These are phyloP conservation scores for Eidolon dupreanum DNA, from an alignment of 2,797 vertebrate species.

Conservation along the genomic window DNA sequence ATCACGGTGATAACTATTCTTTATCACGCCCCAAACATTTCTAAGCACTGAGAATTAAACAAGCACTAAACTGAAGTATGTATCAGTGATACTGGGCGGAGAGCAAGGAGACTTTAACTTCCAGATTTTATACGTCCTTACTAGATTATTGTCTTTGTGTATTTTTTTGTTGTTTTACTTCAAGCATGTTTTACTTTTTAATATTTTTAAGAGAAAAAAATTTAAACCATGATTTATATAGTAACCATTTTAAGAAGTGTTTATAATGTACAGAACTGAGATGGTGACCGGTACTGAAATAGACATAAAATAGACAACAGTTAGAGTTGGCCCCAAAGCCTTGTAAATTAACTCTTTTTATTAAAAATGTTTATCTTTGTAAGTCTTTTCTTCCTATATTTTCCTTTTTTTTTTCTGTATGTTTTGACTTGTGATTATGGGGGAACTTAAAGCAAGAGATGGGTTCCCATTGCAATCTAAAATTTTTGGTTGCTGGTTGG, in stretches of 20 bases:
- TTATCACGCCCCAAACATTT: not conserved
- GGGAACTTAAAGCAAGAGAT: not conserved
- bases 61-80: not conserved
- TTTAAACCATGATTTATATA: not conserved
- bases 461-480: not conserved
- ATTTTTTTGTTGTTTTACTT: slow-evolving; percentile 47
- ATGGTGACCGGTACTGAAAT: not conserved
- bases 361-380: not conserved
- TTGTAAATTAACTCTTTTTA: not conserved
- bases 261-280: not conserved
- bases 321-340: not conserved
- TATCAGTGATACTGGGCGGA: not conserved
- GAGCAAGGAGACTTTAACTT: not conserved
- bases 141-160: not conserved
- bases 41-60: slow-evolving; percentile 25
- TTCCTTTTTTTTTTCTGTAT: not conserved
- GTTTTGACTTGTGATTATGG: not conserved
- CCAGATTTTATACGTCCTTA: not conserved
- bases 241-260: not conserved
- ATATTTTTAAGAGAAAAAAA: not conserved
- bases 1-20: too few relatives aligned
- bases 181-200: slow-evolving; percentile 5
- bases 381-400: not conserved
- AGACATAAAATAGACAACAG: not conserved
- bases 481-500: not conserved